Conservation (phyloP, 2,113 vertebrate genomes). For the Otus sunia region DNA sequence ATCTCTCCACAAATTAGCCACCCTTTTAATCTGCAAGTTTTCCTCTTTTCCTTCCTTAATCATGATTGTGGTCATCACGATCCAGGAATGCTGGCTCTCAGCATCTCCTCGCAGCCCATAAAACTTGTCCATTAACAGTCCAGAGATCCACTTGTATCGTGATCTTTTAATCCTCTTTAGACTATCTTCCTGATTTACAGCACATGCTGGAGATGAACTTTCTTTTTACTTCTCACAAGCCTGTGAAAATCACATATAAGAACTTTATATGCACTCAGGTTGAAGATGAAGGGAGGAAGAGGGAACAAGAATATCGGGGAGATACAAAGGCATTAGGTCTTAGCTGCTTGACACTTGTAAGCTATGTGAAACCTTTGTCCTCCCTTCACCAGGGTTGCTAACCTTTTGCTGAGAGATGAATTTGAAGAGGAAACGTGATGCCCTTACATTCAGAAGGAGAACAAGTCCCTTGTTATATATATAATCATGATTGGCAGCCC, state of each 20-base stretch:
- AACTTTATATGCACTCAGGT: neutral
- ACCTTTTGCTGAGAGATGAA: neutral
- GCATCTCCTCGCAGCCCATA: neutral
- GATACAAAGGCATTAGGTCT: neutral
- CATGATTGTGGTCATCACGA: neutral
- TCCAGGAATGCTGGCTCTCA: neutral
- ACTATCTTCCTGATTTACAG: neutral
- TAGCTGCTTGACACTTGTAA: neutral
- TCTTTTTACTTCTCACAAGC: neutral
- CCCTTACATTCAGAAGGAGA: neutral
- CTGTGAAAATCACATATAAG: neutral
- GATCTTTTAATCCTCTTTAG: neutral
- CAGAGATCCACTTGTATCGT: neutral
- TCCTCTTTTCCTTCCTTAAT: neutral
- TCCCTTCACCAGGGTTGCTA: neutral
- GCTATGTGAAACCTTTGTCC: neutral
- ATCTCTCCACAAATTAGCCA: neutral
- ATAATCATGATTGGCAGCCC: neutral
- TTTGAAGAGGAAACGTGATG: neutral
- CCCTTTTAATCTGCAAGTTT: neutral
- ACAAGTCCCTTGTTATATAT: neutral
- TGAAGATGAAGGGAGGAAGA: neutral
- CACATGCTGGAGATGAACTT: neutral
- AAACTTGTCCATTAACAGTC: neutral
- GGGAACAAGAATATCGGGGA: neutral